These are phyloP conservation scores for Drosophila differens DNA, from an alignment of 2,888 invertebrate species.

Conservation along the genomic window DNA sequence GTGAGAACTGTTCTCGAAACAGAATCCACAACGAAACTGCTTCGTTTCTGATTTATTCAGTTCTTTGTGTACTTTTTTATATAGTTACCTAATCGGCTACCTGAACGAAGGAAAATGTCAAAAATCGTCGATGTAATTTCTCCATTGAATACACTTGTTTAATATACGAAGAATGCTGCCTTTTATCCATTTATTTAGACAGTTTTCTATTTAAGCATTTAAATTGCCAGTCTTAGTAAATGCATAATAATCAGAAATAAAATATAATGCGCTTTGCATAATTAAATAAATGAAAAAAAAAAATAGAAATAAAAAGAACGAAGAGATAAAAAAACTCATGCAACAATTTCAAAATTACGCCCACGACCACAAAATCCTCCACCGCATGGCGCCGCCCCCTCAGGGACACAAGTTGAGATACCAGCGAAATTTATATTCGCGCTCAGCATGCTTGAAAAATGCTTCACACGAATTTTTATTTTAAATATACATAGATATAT, in stretches of 20 bases:
- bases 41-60: background rate
- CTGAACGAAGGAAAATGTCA: background rate
- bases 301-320: background rate
- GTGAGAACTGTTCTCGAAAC: background rate
- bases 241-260: background rate
- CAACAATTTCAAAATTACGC: conserved; percentile 21
- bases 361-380: background rate
- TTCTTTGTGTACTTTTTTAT: background rate
- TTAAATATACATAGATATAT: conserved; percentile 5
- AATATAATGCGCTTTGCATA: background rate
- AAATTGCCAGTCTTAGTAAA: background rate
- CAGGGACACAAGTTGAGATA: conserved; percentile 31
- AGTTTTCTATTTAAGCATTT: background rate
- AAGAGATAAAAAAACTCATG: background rate
- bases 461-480: conserved; percentile 34
- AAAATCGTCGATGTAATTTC: background rate
- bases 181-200: background rate
- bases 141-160: background rate
- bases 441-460: conserved; percentile 56
- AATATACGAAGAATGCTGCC: background rate
- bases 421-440: conserved; percentile 58
- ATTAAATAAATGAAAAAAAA: background rate
- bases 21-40: background rate
- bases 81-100: background rate
- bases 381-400: conserved; percentile 2